Evolutionary conservation across 2,113 vertebrate species (phyloP).

Genomic region (Lanius ludovicianus): DNA sequence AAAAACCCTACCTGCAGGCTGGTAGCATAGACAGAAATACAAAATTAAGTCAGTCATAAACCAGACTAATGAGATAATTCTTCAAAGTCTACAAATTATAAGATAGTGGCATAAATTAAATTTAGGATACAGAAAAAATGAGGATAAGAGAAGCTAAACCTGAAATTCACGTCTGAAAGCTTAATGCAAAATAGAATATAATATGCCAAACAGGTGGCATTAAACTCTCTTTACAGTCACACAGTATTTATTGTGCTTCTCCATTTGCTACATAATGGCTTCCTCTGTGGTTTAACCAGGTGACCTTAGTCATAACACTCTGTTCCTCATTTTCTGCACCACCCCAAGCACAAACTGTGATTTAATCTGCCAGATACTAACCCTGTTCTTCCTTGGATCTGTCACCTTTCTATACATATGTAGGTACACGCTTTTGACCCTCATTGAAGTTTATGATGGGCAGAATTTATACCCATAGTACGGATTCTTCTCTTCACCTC

Average conservation of each 20-base stretch:
- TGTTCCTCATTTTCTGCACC: background rate
- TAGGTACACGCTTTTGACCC: background rate
- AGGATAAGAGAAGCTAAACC: background rate
- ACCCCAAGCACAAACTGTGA: background rate
- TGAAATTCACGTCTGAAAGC: background rate
- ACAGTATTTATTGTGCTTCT: background rate
- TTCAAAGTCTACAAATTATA: background rate
- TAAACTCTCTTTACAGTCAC: background rate
- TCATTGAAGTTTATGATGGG: fast-evolving
- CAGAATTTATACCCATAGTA: background rate
- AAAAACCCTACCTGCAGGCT: background rate
- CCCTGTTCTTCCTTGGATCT: background rate
- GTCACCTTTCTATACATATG: background rate
- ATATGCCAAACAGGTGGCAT: background rate
- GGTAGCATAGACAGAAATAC: background rate
- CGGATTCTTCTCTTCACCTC: background rate
- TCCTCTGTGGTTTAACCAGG: background rate
- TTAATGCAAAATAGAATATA: background rate
- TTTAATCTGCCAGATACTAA: background rate
- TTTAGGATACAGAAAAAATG: background rate
- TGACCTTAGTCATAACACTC: background rate
- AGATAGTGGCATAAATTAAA: background rate
- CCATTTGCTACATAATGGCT: background rate
- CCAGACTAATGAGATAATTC: background rate
- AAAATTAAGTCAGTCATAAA: background rate